Evolutionary conservation across 2,888 invertebrate species (phyloP).

Genomic region (Galerucella calmariensis): DNA sequence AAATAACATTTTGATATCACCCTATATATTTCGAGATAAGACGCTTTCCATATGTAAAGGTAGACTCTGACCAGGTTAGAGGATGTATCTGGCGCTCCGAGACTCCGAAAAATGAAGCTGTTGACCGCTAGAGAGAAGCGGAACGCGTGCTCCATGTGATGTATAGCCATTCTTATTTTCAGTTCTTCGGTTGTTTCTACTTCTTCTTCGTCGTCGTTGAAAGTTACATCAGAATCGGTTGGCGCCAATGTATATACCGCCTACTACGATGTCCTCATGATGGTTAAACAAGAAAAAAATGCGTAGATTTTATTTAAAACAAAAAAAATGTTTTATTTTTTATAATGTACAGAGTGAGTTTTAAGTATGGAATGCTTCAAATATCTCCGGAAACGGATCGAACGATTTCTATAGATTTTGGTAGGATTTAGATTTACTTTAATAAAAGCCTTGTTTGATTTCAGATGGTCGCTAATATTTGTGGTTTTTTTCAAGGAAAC

Average conservation of each 20-base stretch:
- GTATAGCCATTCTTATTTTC: background rate
- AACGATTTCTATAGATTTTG: too few relatives aligned
- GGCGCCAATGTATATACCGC: slow-evolving; percentile 56
- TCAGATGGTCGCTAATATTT: too few relatives aligned
- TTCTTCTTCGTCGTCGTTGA: slow-evolving; percentile 49
- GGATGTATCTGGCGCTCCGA: slow-evolving; percentile 15
- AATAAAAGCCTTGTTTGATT: too few relatives aligned
- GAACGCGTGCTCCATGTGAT: slow-evolving; percentile 56
- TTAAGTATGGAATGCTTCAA: too few relatives aligned
- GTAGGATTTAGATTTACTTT: too few relatives aligned
- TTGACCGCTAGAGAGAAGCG: slow-evolving; percentile 32
- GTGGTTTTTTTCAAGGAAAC: too few relatives aligned
- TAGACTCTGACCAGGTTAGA: slow-evolving; percentile 7
- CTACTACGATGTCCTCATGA: slow-evolving; percentile 43
- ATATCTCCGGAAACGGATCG: too few relatives aligned
- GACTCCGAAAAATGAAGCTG: slow-evolving; percentile 35
- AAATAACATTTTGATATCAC: background rate
- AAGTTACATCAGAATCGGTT: slow-evolving; percentile 58
- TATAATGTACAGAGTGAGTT: too few relatives aligned
- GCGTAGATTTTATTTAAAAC: too few relatives aligned
- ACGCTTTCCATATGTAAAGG: slow-evolving; percentile 2
- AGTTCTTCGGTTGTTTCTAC: slow-evolving; percentile 12
- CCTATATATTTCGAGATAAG: background rate
- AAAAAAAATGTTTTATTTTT: too few relatives aligned
- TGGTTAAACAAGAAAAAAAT: background rate